Percentiles rank a stretch among this genome's conserved stretches.
Conservation (phyloP, 2,113 vertebrate genomes). For the Galeopterus variegatus region DNA sequence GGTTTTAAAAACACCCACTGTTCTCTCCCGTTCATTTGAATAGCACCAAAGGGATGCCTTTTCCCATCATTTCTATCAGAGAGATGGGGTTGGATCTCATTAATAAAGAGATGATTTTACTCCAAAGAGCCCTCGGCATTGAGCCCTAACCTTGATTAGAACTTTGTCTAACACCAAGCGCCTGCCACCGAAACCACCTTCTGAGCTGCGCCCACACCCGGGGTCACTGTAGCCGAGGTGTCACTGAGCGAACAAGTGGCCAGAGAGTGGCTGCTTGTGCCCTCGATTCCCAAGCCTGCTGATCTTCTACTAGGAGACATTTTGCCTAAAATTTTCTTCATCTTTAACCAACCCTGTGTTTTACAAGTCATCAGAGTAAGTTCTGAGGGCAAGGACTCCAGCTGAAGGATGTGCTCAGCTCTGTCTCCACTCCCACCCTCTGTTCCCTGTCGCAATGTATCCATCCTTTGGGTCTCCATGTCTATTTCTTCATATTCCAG, state of each 20-base stretch:
- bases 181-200: constrained; percentile 66
- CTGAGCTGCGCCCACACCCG: background rate
- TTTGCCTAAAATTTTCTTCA: rapidly evolving
- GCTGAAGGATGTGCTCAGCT: rapidly evolving
- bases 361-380: background rate
- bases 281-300: background rate
- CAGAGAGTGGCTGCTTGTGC: background rate
- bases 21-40: constrained; percentile 90
- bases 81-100: constrained; percentile 90
- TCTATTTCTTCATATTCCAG: background rate
- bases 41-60: constrained; percentile 90
- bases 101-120: constrained; percentile 90
- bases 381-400: background rate
- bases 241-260: background rate
- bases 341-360: background rate
- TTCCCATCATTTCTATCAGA: constrained; percentile 90
- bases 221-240: background rate
- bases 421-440: rapidly evolving
- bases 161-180: constrained; percentile 83
- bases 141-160: constrained; percentile 89
- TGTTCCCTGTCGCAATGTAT: background rate
- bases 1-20: constrained; percentile 92
- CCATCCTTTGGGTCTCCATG: background rate
- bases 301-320: rapidly evolving
- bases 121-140: constrained; percentile 88